phyloP scores from a whole-genome alignment of 2,113 vertebrate genomes.

The Forbesichthys papilliferus region DNA sequence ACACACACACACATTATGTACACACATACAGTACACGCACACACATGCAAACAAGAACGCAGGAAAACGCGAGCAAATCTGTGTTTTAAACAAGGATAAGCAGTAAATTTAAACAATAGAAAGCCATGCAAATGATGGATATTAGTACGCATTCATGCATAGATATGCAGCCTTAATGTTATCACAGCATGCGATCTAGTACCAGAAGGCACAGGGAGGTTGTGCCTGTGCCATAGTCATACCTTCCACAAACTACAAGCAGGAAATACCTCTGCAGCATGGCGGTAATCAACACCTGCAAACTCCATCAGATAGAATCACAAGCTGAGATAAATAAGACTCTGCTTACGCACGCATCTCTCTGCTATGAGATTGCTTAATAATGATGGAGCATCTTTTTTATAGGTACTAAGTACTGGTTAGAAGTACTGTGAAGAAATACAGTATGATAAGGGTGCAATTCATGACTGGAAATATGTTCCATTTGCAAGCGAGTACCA shows the following conservation, averaged over 20 bases:
- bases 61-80: neutral
- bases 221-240: conserved; percentile 31
- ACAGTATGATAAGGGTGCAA: neutral
- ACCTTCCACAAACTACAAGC: conserved; percentile 40
- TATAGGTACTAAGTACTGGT: neutral
- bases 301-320: conserved; percentile 15
- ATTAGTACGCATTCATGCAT: neutral
- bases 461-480: neutral
- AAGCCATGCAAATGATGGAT: too few species aligned
- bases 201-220: neutral
- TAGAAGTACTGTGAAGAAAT: neutral
- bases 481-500: conserved; percentile 26
- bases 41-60: neutral
- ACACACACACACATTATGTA: neutral
- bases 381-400: too few species aligned
- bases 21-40: neutral
- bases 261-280: conserved; percentile 16
- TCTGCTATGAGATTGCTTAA: neutral
- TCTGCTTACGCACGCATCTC: neutral
- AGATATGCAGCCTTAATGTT: neutral
- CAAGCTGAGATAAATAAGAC: conserved; percentile 12
- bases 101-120: neutral
- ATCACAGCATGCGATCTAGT: neutral
- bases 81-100: neutral
- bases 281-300: conserved; percentile 21